Conservation (phyloP, 64 coral and sea anemone genomes). For the Montipora efflorescens region DNA sequence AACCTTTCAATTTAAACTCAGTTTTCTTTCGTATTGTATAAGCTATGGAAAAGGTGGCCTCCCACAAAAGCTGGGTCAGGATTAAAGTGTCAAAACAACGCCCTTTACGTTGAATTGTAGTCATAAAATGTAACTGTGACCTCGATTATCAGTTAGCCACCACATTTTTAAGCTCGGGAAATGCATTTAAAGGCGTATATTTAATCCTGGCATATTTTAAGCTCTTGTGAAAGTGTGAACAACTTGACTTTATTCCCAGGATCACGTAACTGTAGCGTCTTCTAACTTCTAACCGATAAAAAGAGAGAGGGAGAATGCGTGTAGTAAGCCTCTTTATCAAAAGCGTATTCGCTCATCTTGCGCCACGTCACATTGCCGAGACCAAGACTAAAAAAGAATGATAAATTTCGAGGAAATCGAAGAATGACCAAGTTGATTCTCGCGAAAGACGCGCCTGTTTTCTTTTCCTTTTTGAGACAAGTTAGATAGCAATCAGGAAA, state of each 20-base stretch:
- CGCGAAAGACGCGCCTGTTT: too few species aligned
- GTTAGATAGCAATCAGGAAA: conserved; percentile 11
- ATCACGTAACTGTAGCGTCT: neutral
- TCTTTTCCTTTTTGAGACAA: neutral
- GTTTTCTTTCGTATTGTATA: too few species aligned
- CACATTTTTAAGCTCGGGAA: neutral
- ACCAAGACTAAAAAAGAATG: neutral
- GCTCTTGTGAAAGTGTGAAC: neutral
- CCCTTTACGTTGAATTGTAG: too few species aligned
- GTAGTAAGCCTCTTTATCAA: too few species aligned
- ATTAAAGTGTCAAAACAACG: too few species aligned
- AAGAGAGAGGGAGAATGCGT: neutral
- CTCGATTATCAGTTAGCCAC: too few species aligned
- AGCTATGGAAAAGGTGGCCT: too few species aligned
- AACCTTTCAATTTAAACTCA: too few species aligned
- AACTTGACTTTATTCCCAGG: too few species aligned
- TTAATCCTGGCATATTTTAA: neutral
- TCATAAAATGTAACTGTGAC: too few species aligned
- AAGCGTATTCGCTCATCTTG: neutral
- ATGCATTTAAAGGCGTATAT: neutral
- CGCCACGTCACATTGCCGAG: neutral
- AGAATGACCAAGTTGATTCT: neutral
- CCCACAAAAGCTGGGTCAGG: neutral
- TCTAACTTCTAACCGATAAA: too few species aligned
- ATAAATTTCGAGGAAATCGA: neutral